Evolutionary conservation across 2,797 vertebrate genomes (phyloP).

Genomic region (Astyanax mexicanus): DNA sequence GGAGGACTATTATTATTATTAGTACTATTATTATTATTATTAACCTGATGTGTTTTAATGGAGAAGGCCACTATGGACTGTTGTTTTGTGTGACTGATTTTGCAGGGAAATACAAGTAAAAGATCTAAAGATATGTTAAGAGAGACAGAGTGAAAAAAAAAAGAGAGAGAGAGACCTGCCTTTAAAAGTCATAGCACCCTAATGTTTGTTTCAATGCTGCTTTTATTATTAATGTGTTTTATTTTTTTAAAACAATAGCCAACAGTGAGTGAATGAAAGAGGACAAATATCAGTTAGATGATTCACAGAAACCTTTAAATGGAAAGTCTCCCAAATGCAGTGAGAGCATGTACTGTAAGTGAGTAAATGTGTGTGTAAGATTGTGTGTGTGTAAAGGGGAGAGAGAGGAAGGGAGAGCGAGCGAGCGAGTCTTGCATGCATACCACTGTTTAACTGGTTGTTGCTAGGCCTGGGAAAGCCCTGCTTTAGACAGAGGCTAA

Average conservation of each 20-base stretch:
- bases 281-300: constrained; percentile 71
- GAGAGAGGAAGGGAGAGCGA: constrained; percentile 49
- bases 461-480: constrained; percentile 37
- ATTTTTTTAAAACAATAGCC: constrained; percentile 72
- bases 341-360: constrained; percentile 57
- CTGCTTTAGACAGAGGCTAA: constrained; percentile 57
- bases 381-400: constrained; percentile 49
- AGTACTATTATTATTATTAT: too few relatives aligned
- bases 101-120: constrained; percentile 65
- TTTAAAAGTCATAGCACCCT: constrained; percentile 82
- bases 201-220: constrained; percentile 88
- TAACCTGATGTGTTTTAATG: constrained; percentile 73
- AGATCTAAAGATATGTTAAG: constrained; percentile 70
- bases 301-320: constrained; percentile 70
- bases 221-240: constrained; percentile 71
- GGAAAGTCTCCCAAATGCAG: constrained; percentile 69
- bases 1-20: too few relatives aligned
- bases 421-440: constrained; percentile 64
- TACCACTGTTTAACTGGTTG: constrained; percentile 47
- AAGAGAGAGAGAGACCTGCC: constrained; percentile 73
- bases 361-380: too few relatives aligned
- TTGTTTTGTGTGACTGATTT: constrained; percentile 73
- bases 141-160: constrained; percentile 67
- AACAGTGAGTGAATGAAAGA: constrained; percentile 70
- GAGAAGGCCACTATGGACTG: constrained; percentile 78